Base-by-base conservation (phyloP, 1,140 invertebrate species). In the Papilio glaucus region DNA sequence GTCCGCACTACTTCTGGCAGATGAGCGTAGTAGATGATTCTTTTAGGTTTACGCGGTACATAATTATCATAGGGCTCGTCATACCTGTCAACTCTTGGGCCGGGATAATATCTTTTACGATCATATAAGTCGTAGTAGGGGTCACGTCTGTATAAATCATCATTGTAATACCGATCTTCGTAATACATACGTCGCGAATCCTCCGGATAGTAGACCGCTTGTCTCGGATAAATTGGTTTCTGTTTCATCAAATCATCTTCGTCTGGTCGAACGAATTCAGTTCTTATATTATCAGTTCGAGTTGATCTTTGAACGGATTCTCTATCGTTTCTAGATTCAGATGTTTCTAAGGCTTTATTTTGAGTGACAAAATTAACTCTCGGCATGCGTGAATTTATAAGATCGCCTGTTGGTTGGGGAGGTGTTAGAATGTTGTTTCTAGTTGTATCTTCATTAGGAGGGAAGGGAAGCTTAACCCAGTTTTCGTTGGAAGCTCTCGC, bases 311-410 rank as follows among this genome's bases (percentile, higher is more conserved):
- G 92, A 9, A 93, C 78, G 39, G 90, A 84, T 81, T 93, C 90
- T 78, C 92, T 93, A 63, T 93, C 89, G 72, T 92, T 89, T 71
- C 93, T 83, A 1, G 91, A 92, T 79, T 94, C 93, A 15, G 92
- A 90, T 72, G 93, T 85, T 78, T 94, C 91, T 42, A 94, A 78
- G 13, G 77, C 77, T 81, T 93, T 93, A 69, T 93, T 92, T 79
- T 94, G 93, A 21, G 93, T 94, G 18, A 94, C 91, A 69, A 94
- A 94, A 75, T 94, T 94, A 12, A 94, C 90, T 77, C 93, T 75
- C 1, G 93, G 93, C 89, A 94, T 93, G 74, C 93, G 76, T 24
- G 91, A 91, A 75, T 91, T 93, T 37, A 91, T 88, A 4, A 93
- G 82, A 29, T 94, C 92, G 49, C 87, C 89, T 0, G 84, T 88